Conservation (phyloP, 2,797 vertebrate species). For the Glyptemys insculpta region DNA sequence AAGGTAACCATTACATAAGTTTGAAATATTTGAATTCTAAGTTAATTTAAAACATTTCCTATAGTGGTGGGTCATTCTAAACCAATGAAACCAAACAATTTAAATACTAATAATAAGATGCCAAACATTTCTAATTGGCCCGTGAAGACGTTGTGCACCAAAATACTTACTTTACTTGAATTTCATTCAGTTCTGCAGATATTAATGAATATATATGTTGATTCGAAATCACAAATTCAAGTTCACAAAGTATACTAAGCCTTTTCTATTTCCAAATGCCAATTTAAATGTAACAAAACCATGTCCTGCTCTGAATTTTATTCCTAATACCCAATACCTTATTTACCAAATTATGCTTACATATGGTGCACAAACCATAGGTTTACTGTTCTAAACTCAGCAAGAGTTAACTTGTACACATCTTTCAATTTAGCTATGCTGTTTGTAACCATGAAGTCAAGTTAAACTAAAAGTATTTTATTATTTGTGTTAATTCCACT, state of each 20-base stretch:
- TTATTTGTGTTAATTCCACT: neutral
- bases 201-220: neutral
- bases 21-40: neutral
- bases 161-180: neutral
- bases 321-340: too few relatives aligned
- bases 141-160: slow-evolving; percentile 10
- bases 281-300: neutral
- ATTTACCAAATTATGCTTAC: neutral
- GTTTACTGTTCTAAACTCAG: neutral
- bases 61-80: slow-evolving; percentile 2
- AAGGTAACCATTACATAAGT: slow-evolving; percentile 32
- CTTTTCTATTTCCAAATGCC: neutral
- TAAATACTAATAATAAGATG: slow-evolving; percentile 15
- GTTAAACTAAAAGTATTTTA: neutral
- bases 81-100: neutral
- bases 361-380: neutral
- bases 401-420: neutral
- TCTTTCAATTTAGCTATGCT: neutral
- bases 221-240: neutral
- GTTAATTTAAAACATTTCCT: slow-evolving; percentile 41
- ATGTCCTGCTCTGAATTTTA: neutral
- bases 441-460: neutral
- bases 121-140: slow-evolving; percentile 30
- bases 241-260: neutral
- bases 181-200: neutral